A percentile compares a stretch with the other conserved stretches of the same genome.
phyloP scores from a whole-genome alignment of 2,797 vertebrate species.

The Varecia variegata region DNA sequence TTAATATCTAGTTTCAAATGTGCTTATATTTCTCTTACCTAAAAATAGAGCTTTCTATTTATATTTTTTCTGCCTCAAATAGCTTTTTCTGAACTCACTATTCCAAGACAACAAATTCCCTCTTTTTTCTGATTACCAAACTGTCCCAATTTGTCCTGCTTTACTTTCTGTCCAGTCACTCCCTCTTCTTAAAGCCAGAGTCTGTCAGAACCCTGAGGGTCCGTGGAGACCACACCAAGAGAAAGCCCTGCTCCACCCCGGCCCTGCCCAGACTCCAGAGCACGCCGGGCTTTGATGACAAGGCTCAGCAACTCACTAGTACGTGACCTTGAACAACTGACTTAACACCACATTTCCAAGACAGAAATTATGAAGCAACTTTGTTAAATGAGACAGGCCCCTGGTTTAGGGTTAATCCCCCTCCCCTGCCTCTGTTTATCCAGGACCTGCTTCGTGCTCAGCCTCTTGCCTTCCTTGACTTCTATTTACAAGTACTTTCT shows the following conservation, averaged over 20 bases:
- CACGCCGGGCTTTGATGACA: neutral
- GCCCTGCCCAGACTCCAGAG: neutral
- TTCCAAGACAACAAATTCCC: neutral
- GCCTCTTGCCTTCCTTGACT: neutral
- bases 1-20: neutral
- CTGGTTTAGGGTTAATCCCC: neutral
- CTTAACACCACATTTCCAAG: neutral
- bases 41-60: neutral
- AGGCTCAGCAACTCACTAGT: neutral
- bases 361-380: neutral
- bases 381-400: neutral
- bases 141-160: neutral
- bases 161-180: neutral
- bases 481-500: neutral
- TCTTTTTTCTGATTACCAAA: neutral
- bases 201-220: neutral
- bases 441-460: neutral
- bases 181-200: neutral
- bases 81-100: slow-evolving; percentile 15
- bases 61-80: neutral
- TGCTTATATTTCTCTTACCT: neutral
- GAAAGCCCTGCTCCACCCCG: neutral
- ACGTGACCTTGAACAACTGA: neutral
- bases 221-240: neutral
- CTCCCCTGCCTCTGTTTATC: neutral